Percentiles rank a stretch among this genome's conserved stretches.
Conservation (phyloP, 2,113 vertebrate species). For the Chamaetylas fuelleborni region DNA sequence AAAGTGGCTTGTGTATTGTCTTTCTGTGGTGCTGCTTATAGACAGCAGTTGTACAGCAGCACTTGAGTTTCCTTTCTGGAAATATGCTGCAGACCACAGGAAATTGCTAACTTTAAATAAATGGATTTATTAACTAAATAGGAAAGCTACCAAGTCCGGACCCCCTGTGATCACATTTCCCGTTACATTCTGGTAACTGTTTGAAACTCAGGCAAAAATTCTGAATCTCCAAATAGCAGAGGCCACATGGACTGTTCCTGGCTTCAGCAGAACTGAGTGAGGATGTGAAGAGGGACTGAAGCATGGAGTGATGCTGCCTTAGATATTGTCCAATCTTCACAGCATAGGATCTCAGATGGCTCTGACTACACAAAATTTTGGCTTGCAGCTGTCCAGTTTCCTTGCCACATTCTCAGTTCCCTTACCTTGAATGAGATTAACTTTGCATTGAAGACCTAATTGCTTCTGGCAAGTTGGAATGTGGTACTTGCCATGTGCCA, state of each 20-base stretch:
- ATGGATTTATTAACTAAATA: constrained; percentile 28
- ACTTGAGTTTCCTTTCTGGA: constrained; percentile 43
- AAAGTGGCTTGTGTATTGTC: constrained; percentile 14
- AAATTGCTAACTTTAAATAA: constrained; percentile 45
- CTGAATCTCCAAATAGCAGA: background rate
- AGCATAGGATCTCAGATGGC: background rate
- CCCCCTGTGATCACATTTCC: constrained; percentile 15
- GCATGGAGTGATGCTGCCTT: background rate
- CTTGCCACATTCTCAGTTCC: background rate
- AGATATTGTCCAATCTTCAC: background rate
- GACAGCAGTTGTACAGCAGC: constrained; percentile 12
- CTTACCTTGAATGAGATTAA: background rate
- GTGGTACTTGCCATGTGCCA: background rate
- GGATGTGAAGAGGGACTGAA: background rate
- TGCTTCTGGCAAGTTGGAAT: background rate
- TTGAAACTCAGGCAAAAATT: background rate
- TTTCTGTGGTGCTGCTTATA: background rate
- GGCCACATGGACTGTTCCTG: background rate
- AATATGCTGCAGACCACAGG: constrained; percentile 21
- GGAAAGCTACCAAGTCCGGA: background rate
- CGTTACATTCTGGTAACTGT: background rate
- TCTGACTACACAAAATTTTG: background rate
- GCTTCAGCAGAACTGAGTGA: background rate
- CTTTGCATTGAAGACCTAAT: background rate
- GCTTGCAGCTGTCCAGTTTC: background rate